Evolutionary conservation across 1,140 invertebrate species (phyloP).

Genomic region (Lucilia sericata): DNA sequence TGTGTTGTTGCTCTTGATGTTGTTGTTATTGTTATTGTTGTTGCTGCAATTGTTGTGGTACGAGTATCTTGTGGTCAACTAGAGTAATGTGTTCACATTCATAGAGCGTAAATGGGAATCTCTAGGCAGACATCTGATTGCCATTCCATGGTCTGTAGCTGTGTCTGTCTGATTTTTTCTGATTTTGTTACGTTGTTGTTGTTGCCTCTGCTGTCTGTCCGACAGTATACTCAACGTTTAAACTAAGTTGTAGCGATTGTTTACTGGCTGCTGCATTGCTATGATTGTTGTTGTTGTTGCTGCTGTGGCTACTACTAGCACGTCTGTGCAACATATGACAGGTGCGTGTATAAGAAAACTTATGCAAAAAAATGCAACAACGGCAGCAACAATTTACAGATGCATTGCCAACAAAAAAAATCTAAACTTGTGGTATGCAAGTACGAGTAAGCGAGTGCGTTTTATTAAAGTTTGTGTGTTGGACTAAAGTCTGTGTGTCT

Average conservation of each 20-base stretch:
- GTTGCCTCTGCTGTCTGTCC: not conserved
- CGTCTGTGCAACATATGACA: slow-evolving; percentile 35
- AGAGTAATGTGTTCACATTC: slow-evolving; percentile 29
- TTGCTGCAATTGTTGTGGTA: not conserved
- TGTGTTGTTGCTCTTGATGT: not conserved
- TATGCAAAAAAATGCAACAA: slow-evolving; percentile 32
- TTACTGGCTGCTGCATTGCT: not conserved
- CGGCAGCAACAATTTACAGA: not conserved
- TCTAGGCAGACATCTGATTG: slow-evolving; percentile 18
- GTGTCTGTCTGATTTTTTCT: not conserved
- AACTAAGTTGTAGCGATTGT: not conserved
- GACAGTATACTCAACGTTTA: not conserved
- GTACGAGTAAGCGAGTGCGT: not conserved
- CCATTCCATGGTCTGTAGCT: not conserved
- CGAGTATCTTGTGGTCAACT: slow-evolving; percentile 21
- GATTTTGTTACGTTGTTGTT: not conserved
- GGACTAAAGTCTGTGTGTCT: slow-evolving; percentile 3
- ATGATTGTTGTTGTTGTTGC: not conserved
- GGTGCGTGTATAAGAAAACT: slow-evolving; percentile 38
- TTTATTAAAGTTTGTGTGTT: not conserved
- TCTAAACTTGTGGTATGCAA: not conserved
- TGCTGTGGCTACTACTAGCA: not conserved
- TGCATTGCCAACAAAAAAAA: not conserved
- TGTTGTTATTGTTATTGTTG: not conserved
- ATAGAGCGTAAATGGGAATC: slow-evolving; percentile 16